Percentiles rank a stretch among this genome's conserved stretches.
phyloP scores from a whole-genome alignment of 2,113 vertebrate species.

The Sceloporus tristichus region DNA sequence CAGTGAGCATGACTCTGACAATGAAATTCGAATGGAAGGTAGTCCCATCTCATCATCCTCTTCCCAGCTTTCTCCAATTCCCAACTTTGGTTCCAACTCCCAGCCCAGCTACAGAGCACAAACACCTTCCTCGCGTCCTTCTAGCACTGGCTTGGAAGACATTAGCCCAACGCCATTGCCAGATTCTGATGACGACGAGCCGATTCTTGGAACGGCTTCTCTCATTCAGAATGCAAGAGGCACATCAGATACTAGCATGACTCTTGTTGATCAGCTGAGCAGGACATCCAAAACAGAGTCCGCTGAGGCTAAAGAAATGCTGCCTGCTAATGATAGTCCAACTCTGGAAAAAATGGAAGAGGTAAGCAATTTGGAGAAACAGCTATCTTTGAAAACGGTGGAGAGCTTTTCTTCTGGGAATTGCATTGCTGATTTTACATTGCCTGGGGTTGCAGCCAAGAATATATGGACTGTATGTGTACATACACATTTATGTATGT shows the following conservation, averaged over 20 bases:
- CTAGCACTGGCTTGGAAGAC: constrained; percentile 94
- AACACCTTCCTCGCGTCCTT: constrained; percentile 84
- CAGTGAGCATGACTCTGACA: constrained; percentile 90
- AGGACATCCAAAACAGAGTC: constrained; percentile 77
- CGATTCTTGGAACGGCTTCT: constrained; percentile 76
- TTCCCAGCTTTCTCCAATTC: constrained; percentile 93
- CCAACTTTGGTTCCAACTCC: constrained; percentile 80
- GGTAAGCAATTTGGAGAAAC: constrained; percentile 78
- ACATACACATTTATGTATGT: no score
- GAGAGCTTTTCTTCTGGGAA: neutral
- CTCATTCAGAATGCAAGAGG: constrained; percentile 76
- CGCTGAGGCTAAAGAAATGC: constrained; percentile 82
- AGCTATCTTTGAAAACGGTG: neutral
- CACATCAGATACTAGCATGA: constrained; percentile 75
- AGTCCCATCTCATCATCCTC: constrained; percentile 98
- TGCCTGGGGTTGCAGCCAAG: neutral
- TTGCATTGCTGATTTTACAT: neutral
- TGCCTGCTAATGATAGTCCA: constrained; percentile 83
- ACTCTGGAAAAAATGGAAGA: constrained; percentile 89
- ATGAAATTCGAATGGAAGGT: constrained; percentile 93
- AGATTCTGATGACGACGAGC: constrained; percentile 92
- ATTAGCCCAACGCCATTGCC: constrained; percentile 96
- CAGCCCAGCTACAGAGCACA: constrained; percentile 79
- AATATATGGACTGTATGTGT: neutral
- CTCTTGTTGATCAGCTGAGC: constrained; percentile 71